A percentile compares a stretch with the other conserved stretches of the same genome.
Evolutionary conservation across 2,113 vertebrate genomes (phyloP).

Genomic region (Ciconia boyciana): DNA sequence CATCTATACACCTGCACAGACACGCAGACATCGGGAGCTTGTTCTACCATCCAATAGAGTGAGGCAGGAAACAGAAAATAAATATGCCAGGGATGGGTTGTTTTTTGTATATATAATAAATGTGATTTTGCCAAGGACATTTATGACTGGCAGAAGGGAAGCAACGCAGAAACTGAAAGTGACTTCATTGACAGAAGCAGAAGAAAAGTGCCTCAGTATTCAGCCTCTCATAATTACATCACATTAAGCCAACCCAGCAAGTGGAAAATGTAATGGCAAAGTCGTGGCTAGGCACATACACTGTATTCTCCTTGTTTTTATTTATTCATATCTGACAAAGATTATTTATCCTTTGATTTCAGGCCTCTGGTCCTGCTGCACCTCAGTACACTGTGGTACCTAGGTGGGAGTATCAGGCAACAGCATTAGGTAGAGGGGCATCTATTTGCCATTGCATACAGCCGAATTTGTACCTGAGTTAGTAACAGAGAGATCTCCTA

Average conservation of each 20-base stretch:
- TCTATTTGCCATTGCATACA: background rate
- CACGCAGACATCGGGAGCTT: background rate
- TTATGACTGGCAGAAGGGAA: background rate
- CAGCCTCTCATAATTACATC: background rate
- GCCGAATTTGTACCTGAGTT: background rate
- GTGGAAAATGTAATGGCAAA: background rate
- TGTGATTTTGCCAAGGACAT: conserved; percentile 26
- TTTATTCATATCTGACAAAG: background rate
- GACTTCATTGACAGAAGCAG: background rate
- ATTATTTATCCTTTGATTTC: background rate
- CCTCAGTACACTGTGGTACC: background rate
- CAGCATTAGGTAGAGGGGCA: background rate
- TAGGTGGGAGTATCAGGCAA: background rate
- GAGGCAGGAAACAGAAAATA: background rate
- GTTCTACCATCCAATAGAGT: background rate
- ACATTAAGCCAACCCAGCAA: conserved; percentile 18
- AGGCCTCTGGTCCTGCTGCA: background rate
- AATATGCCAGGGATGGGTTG: background rate
- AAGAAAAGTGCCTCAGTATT: background rate
- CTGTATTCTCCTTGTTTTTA: background rate
- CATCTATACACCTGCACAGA: background rate
- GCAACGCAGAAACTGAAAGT: conserved; percentile 24
- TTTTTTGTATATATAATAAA: background rate
- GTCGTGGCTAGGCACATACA: background rate
- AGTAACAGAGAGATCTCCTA: background rate